Base-by-base conservation (phyloP, 2,888 invertebrate species). In the Chrysomela aeneicollis region DNA sequence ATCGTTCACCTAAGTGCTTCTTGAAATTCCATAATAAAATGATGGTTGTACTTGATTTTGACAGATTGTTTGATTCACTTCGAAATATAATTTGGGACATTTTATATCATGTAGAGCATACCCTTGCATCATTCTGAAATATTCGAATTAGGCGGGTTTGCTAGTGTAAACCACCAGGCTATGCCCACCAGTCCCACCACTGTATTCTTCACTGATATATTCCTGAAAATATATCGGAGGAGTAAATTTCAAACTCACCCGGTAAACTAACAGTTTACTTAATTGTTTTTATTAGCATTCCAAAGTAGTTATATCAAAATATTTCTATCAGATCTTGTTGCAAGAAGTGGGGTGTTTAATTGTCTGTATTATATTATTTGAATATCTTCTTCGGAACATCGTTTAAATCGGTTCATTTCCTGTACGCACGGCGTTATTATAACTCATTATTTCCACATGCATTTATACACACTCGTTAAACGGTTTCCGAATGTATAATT, bases 361-460 rank as follows among this genome's bases (percentile, higher is more conserved):
- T 71, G 71, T 68, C 69, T 71, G 71, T 71, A 66, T 67, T 69
- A 69, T 69, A 65, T 69, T 71, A 71, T 68, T 69, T 62, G 65
- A 68, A 69, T 71, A 69, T 71, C 68, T 66, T 65, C 53, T 53
- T 58, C 46, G 64, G 54, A 59, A 58, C 65, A 70, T 68, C 70
- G 63, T 66, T 57, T 63, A 68, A 70, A 70, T 70, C 70, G 70
- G 59, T 63, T 67, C 65, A 57, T 65, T 68, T 70, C 70, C 70
- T 67, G 70, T 65, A 64, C 65, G 63, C 57, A 15, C 42, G 42
- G 42, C 42, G 51, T 66, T 62, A 68, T 65, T 68, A 64, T 58
- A 58, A 35, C 60, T 52, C 42, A 61, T 61, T 69, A 63, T 61
- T 65, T 69, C 61, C 64, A 58, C 55, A 57, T 64, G 59, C 58